These are phyloP conservation scores for Hypotaenidia okinawae DNA, from an alignment of 2,797 vertebrate species.

Conservation along the genomic window DNA sequence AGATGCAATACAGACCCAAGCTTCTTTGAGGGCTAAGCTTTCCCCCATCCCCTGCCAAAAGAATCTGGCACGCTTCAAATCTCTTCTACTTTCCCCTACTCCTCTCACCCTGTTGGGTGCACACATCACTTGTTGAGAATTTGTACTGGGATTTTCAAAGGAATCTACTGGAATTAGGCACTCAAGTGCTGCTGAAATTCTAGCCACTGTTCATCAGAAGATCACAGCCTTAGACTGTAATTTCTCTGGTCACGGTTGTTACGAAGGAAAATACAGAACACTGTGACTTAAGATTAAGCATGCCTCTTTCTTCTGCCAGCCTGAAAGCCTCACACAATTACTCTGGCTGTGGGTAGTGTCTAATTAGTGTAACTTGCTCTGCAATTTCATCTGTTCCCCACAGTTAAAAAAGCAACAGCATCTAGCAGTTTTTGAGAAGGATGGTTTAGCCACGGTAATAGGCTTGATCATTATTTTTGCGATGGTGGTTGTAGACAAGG, in stretches of 20 bases:
- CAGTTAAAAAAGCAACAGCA: slow-evolving; percentile 51
- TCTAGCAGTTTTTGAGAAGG: not conserved
- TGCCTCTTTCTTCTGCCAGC: not conserved
- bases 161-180: not conserved
- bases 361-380: slow-evolving; percentile 60
- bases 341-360: not conserved
- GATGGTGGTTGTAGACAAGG: slow-evolving; percentile 25
- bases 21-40: not conserved
- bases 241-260: not conserved
- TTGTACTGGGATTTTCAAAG: not conserved
- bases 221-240: not conserved
- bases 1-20: not conserved
- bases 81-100: not conserved
- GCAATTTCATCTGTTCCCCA: slow-evolving; percentile 22
- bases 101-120: not conserved
- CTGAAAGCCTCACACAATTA: slow-evolving; percentile 15
- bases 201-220: not conserved
- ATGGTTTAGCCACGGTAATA: slow-evolving; percentile 28
- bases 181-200: not conserved
- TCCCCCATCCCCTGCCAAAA: not conserved
- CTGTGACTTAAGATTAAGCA: slow-evolving; percentile 14
- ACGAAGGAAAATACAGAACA: slow-evolving; percentile 24
- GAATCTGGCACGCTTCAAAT: not conserved
- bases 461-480: slow-evolving; percentile 54
- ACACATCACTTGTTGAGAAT: not conserved